Evolutionary conservation across 2,113 vertebrate genomes (phyloP).

Genomic region (Onychostruthus taczanowskii): DNA sequence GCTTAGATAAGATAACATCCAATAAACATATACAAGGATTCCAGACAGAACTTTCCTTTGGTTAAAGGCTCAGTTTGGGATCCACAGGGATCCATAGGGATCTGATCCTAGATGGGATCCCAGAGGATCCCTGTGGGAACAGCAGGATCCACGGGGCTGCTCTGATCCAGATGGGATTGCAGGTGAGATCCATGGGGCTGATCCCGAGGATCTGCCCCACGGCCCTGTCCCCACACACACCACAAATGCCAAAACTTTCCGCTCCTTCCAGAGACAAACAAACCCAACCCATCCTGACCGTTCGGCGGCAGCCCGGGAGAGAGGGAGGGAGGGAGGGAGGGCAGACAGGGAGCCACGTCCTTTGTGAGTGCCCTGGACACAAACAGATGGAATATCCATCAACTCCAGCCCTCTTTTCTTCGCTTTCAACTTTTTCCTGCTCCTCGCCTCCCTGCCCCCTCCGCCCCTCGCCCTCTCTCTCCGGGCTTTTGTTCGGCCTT

Average conservation of each 20-base stretch:
- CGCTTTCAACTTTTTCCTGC: conserved; percentile 46
- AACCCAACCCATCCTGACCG: neutral
- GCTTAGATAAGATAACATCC: neutral
- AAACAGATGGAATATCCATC: conserved; percentile 81
- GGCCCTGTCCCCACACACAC: no score
- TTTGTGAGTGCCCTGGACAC: conserved; percentile 62
- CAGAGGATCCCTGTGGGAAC: no score
- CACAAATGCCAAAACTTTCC: neutral
- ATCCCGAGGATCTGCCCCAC: neutral
- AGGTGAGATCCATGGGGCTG: neutral
- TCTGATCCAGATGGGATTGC: rapidly evolving
- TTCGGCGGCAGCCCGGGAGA: neutral
- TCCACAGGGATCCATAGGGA: neutral
- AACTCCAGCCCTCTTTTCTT: conserved; percentile 46
- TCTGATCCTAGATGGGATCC: neutral
- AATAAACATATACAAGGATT: neutral
- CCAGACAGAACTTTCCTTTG: neutral
- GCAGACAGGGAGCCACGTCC: neutral
- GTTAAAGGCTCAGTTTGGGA: neutral
- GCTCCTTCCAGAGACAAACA: neutral
- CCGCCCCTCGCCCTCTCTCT: conserved; percentile 11
- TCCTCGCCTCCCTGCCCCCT: conserved; percentile 44
- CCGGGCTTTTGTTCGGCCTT: conserved; percentile 64
- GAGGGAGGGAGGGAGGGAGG: neutral
- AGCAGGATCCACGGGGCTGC: rapidly evolving